These are phyloP conservation scores for Cotesia congregata DNA, from an alignment of 2,888 invertebrate genomes.

Conservation along the genomic window DNA sequence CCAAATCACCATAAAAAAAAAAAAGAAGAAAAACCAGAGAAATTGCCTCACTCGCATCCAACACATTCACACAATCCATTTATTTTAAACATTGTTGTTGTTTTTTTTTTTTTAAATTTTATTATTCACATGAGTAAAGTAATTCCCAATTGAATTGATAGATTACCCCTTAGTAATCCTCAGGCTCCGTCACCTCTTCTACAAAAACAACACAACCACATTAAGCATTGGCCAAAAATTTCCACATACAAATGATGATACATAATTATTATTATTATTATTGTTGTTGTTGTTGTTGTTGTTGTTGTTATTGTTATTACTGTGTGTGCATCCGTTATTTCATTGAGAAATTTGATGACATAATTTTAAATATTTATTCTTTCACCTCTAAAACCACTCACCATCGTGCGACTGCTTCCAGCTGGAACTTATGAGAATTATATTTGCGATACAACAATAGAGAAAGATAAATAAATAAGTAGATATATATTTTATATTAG, in stretches of 20 bases:
- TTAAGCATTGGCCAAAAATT: constrained; percentile 45
- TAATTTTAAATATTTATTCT: constrained; percentile 16
- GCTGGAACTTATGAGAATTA: constrained; percentile 26
- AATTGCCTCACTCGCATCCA: constrained; percentile 33
- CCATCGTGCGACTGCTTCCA: constrained; percentile 28
- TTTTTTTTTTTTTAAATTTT: constrained; percentile 21
- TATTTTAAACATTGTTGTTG: constrained; percentile 13
- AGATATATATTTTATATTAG: background rate
- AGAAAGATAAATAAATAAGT: constrained; percentile 8
- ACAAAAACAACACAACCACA: constrained; percentile 53
- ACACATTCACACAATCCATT: constrained; percentile 18
- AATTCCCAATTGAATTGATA: constrained; percentile 29
- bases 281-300: background rate
- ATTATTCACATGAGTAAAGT: constrained; percentile 21
- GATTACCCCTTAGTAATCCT: constrained; percentile 37
- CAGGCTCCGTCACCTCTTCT: constrained; percentile 35
- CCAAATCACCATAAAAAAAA: constrained; percentile 62
- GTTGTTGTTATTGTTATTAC: background rate
- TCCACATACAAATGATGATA: constrained; percentile 28
- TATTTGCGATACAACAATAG: constrained; percentile 35
- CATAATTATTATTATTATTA: background rate
- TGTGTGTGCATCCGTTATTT: constrained; percentile 3
- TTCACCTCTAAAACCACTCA: constrained; percentile 20
- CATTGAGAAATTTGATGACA: background rate
- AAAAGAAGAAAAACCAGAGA: constrained; percentile 25